These are phyloP conservation scores for Rhipidura dahli DNA, from an alignment of 2,113 vertebrate genomes.

Conservation along the genomic window DNA sequence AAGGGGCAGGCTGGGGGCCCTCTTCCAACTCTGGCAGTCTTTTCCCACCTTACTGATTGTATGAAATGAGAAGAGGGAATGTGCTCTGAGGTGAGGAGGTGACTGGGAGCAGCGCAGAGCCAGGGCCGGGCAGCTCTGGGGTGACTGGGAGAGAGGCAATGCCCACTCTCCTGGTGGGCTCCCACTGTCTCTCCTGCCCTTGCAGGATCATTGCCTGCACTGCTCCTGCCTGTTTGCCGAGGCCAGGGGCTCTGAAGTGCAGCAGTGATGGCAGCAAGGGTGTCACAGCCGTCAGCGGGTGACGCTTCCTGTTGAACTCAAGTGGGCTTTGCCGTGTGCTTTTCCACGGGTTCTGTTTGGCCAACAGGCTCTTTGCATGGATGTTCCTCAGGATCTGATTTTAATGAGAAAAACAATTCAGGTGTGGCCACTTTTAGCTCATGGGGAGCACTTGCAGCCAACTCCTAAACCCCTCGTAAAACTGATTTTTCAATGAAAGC, in stretches of 20 bases:
- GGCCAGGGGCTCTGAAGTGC: fast-evolving
- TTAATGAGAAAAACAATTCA: background rate
- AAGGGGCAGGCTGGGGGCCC: background rate
- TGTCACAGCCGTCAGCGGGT: fast-evolving
- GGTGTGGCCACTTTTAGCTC: background rate
- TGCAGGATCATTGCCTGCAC: fast-evolving
- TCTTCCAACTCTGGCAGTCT: fast-evolving
- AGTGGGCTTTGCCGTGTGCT: fast-evolving
- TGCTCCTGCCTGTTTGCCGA: background rate
- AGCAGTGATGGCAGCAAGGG: fast-evolving
- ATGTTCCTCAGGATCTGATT: background rate
- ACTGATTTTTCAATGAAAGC: background rate
- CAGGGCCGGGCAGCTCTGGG: fast-evolving
- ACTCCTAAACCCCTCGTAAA: background rate
- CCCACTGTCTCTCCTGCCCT: fast-evolving
- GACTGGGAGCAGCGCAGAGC: background rate
- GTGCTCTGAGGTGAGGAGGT: background rate
- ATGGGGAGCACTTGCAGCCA: background rate
- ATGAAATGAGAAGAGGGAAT: fast-evolving
- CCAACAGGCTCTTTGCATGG: background rate
- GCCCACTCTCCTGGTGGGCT: fast-evolving
- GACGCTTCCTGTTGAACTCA: fast-evolving
- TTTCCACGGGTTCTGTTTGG: background rate
- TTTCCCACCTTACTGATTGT: fast-evolving
- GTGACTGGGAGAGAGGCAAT: background rate